phyloP scores from a whole-genome alignment of 2,113 vertebrate genomes.

The Gambusia holbrooki region DNA sequence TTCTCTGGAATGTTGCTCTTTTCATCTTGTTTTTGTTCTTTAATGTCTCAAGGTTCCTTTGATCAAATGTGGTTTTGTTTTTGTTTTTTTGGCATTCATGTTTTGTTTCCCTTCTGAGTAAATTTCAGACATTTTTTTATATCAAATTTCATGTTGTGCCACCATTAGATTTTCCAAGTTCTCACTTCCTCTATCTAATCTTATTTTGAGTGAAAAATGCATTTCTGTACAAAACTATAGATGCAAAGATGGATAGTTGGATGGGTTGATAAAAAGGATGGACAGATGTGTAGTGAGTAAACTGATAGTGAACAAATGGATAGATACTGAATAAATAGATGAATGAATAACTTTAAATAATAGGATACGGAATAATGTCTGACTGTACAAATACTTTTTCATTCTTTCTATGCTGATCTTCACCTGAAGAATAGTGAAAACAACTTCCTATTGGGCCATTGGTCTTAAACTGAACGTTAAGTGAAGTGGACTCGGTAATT shows the following conservation, averaged over 20 bases:
- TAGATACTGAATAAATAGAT: neutral
- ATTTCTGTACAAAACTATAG: too few relatives aligned
- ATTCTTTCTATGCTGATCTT: too few relatives aligned
- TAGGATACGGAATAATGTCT: too few relatives aligned
- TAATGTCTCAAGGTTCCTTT: neutral
- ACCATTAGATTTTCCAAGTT: too few relatives aligned
- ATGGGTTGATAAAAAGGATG: too few relatives aligned
- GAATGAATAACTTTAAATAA: neutral
- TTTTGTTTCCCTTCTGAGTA: too few relatives aligned
- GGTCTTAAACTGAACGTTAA: neutral
- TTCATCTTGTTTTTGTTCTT: neutral
- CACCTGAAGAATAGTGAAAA: neutral
- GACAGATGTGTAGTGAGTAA: neutral
- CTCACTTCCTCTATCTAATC: too few relatives aligned
- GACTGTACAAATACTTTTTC: too few relatives aligned
- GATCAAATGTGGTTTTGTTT: neutral
- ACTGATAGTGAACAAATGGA: neutral
- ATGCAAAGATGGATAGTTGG: too few relatives aligned
- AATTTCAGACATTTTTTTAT: too few relatives aligned
- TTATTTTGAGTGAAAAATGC: too few relatives aligned
- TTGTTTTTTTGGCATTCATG: neutral
- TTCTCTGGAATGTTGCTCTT: neutral
- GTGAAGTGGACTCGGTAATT: slow-evolving; percentile 25
- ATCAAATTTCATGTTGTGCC: too few relatives aligned
- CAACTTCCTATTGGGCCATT: neutral